These are phyloP conservation scores for Diacarnus erythraeanus DNA, from an alignment of 37 sponge, comb jelly and placozoan species.

Conservation along the genomic window DNA sequence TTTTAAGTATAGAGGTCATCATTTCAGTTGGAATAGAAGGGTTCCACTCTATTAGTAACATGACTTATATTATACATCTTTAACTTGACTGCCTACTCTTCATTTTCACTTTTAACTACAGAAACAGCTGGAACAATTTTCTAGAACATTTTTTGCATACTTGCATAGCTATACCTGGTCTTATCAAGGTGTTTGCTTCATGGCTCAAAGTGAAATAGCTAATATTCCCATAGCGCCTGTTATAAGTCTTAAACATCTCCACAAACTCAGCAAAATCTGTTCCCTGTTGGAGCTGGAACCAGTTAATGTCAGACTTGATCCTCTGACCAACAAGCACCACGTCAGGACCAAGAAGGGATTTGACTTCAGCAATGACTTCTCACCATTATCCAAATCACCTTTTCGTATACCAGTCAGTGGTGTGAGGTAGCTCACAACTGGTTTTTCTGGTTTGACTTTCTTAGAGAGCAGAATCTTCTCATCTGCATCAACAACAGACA, in stretches of 20 bases:
- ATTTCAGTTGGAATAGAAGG: too few relatives aligned
- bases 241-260: conserved; percentile 51
- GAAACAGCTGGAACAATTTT: background rate
- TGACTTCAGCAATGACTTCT: conserved; percentile 17
- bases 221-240: conserved; percentile 32
- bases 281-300: conserved; percentile 38
- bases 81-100: too few relatives aligned
- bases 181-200: conserved; percentile 43
- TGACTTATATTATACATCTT: background rate
- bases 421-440: conserved; percentile 44
- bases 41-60: too few relatives aligned
- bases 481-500: conserved; percentile 35
- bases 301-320: conserved; percentile 21
- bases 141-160: background rate
- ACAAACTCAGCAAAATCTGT: conserved; percentile 12
- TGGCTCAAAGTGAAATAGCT: conserved; percentile 26
- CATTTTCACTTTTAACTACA: background rate
- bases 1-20: too few relatives aligned
- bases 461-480: conserved; percentile 20
- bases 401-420: conserved; percentile 33
- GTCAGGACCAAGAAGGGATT: conserved; percentile 32
- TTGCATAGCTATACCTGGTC: conserved; percentile 23
- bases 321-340: conserved; percentile 50
- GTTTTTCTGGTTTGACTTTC: conserved; percentile 19
- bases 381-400: conserved; percentile 31